A percentile compares a stretch with the other conserved stretches of the same genome.
Evolutionary conservation across 2,797 vertebrate species (phyloP).

Genomic region (Chelidonichthys spinosus): DNA sequence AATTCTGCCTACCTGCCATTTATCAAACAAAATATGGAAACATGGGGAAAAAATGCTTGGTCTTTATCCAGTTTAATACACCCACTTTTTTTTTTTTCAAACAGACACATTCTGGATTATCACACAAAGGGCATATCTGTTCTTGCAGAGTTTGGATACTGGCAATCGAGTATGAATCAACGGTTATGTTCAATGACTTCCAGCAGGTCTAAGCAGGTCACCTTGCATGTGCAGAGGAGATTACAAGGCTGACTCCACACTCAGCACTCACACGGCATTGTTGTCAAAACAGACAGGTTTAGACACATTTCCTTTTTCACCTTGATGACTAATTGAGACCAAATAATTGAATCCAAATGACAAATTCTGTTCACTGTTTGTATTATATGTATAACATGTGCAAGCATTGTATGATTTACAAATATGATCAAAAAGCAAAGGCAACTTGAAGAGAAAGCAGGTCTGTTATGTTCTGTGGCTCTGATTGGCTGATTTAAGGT

Average conservation of each 20-base stretch:
- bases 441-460: no score
- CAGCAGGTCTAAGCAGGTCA: slow-evolving; percentile 51
- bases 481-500: no score
- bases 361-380: not conserved
- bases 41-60: not conserved
- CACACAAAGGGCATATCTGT: slow-evolving; percentile 3
- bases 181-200: not conserved
- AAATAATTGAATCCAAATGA: not conserved
- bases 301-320: not conserved
- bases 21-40: slow-evolving; percentile 3
- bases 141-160: slow-evolving; percentile 5
- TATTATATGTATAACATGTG: not conserved
- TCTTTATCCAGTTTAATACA: slow-evolving; percentile 4
- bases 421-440: not conserved
- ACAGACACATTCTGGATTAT: not conserved
- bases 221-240: slow-evolving; percentile 28
- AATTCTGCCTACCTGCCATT: slow-evolving; percentile 15
- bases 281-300: slow-evolving; percentile 21
- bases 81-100: not conserved
- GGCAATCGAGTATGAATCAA: slow-evolving; percentile 17
- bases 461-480: no score
- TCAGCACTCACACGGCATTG: not conserved
- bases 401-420: not conserved
- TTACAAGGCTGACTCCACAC: not conserved
- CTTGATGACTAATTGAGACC: not conserved